phyloP scores from a whole-genome alignment of 2,888 invertebrate genomes.

The Esperia sulphurella region DNA sequence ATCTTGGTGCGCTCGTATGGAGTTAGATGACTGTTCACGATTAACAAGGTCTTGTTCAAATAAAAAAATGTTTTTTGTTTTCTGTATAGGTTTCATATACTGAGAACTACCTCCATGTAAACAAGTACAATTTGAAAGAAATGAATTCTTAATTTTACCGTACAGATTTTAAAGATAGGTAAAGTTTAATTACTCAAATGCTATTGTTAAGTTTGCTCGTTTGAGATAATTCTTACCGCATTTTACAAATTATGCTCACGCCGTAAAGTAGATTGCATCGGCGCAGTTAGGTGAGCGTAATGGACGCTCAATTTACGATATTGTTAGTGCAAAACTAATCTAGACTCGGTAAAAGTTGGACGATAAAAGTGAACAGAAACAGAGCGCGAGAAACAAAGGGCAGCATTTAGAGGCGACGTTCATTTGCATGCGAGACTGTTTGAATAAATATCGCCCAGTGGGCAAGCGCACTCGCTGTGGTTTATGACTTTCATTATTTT shows the following conservation, averaged over 20 bases:
- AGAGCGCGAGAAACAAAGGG: constrained; percentile 45
- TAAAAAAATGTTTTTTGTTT: too few species aligned
- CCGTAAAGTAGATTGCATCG: constrained; percentile 44
- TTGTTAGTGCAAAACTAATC: constrained; percentile 60
- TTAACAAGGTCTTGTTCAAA: too few species aligned
- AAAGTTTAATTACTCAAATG: too few species aligned
- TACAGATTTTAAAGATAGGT: too few species aligned
- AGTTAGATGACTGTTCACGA: too few species aligned
- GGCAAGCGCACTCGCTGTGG: constrained; percentile 32
- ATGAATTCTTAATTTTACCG: too few species aligned
- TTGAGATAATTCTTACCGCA: constrained; percentile 14
- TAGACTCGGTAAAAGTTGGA: constrained; percentile 49
- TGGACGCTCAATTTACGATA: constrained; percentile 50
- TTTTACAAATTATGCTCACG: constrained; percentile 18
- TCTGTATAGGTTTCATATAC: too few species aligned
- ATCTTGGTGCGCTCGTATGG: too few species aligned
- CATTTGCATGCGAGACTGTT: constrained; percentile 54
- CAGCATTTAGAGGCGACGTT: constrained; percentile 48
- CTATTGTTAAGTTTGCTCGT: too few species aligned
- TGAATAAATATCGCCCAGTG: constrained; percentile 43
- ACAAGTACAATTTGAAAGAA: too few species aligned
- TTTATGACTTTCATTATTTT: constrained; percentile 40
- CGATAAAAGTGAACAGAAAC: constrained; percentile 53
- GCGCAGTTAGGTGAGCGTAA: constrained; percentile 40
- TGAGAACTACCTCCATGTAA: too few species aligned